A percentile compares a stretch with the other conserved stretches of the same genome.
These are phyloP conservation scores for Phoxinus dragarum DNA, from an alignment of 2,797 vertebrate species.

Conservation along the genomic window DNA sequence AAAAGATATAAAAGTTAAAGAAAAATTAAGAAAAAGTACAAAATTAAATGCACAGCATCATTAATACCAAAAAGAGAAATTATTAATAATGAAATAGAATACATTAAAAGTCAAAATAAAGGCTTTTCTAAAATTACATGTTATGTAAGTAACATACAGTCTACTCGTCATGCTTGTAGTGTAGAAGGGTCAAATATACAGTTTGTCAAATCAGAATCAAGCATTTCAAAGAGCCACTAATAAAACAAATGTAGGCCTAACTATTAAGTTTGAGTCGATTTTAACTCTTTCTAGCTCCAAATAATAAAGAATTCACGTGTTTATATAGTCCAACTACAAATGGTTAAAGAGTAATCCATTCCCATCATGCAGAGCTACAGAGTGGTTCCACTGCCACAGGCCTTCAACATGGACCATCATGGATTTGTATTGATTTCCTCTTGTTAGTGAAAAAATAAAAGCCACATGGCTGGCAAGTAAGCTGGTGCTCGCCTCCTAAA, in stretches of 20 bases:
- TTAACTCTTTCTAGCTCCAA: background rate
- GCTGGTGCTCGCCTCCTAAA: conserved; percentile 41
- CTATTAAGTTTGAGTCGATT: background rate
- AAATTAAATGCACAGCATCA: background rate
- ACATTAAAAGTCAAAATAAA: background rate
- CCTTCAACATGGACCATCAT: conserved; percentile 32
- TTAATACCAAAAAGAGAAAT: background rate
- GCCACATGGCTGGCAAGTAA: conserved; percentile 12
- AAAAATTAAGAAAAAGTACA: background rate
- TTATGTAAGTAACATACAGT: background rate
- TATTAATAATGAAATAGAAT: background rate
- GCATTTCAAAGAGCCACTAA: background rate
- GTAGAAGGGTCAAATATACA: background rate
- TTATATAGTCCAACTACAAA: background rate
- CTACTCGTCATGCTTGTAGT: background rate
- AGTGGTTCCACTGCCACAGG: conserved; percentile 14
- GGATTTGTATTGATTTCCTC: conserved; percentile 51
- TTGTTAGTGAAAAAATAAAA: conserved; percentile 51
- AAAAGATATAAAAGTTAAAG: too few species aligned
- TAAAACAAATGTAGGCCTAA: background rate
- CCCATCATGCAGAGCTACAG: background rate
- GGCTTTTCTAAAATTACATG: background rate
- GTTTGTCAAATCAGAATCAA: background rate
- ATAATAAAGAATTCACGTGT: background rate
- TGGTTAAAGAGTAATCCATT: background rate